Evolutionary conservation across 2,888 invertebrate species (phyloP).

Genomic region (Neoitamus cyanurus): DNA sequence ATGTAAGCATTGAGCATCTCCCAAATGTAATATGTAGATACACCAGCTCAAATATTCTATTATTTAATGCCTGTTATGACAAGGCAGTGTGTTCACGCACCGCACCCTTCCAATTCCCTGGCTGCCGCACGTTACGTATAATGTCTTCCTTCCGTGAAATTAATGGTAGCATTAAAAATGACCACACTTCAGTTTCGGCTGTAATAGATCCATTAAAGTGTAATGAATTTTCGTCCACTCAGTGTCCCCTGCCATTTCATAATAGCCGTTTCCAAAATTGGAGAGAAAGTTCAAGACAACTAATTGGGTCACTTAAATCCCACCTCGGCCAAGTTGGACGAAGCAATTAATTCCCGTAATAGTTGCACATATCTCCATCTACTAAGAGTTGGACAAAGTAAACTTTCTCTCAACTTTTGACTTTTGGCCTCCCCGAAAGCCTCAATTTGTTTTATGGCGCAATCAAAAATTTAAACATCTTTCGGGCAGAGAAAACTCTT

Average conservation of each 20-base stretch:
- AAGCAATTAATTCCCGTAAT: neutral
- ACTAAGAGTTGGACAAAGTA: neutral
- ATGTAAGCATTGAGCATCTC: neutral
- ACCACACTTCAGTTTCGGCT: neutral
- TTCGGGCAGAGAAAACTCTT: slow-evolving; percentile 10
- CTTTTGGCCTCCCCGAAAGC: neutral
- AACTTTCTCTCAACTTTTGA: slow-evolving; percentile 7
- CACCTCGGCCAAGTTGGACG: neutral
- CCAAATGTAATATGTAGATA: neutral
- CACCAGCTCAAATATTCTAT: neutral
- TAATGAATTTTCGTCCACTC: neutral
- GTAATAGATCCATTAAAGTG: neutral
- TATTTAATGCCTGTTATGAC: neutral
- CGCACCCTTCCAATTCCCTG: neutral
- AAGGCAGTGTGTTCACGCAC: neutral
- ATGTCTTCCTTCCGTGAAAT: neutral
- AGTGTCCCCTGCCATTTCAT: neutral
- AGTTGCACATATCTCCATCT: slow-evolving; percentile 1
- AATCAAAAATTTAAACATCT: slow-evolving; percentile 28
- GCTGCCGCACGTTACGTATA: neutral
- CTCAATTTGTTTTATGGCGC: neutral
- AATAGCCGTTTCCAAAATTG: neutral
- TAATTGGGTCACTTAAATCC: slow-evolving; percentile 1
- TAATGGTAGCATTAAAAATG: neutral
- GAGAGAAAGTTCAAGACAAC: slow-evolving; percentile 1